Evolutionary conservation across 2,113 vertebrate genomes (phyloP).

Genomic region (Ophiodon elongatus): DNA sequence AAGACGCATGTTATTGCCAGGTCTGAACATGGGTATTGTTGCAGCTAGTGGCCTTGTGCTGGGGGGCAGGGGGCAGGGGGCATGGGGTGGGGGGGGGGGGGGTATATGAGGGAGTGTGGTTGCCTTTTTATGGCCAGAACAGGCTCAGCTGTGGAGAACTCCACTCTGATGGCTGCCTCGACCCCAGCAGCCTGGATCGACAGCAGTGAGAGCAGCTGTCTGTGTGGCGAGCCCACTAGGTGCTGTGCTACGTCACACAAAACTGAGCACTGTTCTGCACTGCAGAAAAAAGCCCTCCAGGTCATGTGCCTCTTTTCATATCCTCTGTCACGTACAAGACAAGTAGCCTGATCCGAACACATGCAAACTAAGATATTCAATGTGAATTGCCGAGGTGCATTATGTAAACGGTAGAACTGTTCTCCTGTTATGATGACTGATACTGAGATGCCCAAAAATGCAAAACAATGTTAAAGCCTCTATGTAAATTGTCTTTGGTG

Average conservation of each 20-base stretch:
- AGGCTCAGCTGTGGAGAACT: conserved; percentile 50
- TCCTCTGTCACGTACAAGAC: not conserved
- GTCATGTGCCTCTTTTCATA: not conserved
- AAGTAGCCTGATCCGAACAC: too few relatives aligned
- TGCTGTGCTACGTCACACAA: not conserved
- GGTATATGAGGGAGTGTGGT: conserved; percentile 28
- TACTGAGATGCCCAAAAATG: conserved; percentile 15
- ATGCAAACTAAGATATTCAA: not conserved
- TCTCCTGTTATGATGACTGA: not conserved
- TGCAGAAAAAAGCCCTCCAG: not conserved
- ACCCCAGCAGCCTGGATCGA: conserved; percentile 21
- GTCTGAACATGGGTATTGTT: not conserved
- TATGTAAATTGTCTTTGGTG: not conserved
- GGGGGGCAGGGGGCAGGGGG: conserved; percentile 43
- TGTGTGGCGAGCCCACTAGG: conserved; percentile 33
- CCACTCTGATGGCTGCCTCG: conserved; percentile 24
- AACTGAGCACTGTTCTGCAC: not conserved
- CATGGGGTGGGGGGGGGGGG: conserved; percentile 45
- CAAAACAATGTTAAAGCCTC: not conserved
- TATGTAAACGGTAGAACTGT: not conserved
- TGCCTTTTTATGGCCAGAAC: conserved; percentile 80
- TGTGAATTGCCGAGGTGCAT: too few relatives aligned
- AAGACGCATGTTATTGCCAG: too few relatives aligned
- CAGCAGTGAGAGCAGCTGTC: conserved; percentile 50
- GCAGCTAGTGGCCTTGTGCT: conserved; percentile 2